Base-by-base conservation (phyloP, 2,797 vertebrate species). In the Anolis apletophallus region DNA sequence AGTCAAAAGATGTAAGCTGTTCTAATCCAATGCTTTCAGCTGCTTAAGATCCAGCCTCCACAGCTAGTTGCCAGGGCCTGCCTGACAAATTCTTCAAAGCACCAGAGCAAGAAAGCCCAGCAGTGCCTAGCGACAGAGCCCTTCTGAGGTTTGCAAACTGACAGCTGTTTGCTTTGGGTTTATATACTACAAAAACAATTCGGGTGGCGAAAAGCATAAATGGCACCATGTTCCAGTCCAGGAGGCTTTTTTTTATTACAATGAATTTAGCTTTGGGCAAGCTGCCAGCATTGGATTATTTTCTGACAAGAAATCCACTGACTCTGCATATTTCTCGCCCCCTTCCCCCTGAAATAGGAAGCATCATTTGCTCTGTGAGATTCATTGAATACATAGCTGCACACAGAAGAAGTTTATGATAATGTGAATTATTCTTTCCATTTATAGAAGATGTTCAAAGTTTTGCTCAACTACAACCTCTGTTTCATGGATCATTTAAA, bases 11-110 rank as follows among this genome's bases (percentile, higher is more conserved):
- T 95, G 93, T 96, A 97, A 97, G 76, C 95, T 96, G 94, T 93
- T 97, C 96, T 98, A 98, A 98, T 98, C 96, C 96, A 94, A 90
- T 55, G 71, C 94, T 96, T 96, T 96, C 94, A 94, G 94, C 95
- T 96, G 95, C 95, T 96, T 96, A 96, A 96, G 97, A 97, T 93
- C 95, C 94, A 92, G 87, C 94, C 95, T 95, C 81, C 75, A 77
- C 26, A 68, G 26, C 91, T 90, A 93, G 92, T 95, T 97, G 94
- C 94, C 94, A 96, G 92, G 92, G 91, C 94, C 94, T 3, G 34
- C 88, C 90, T 94, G 94, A 96, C 89, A 93, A 83, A 88, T 82
- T 93, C 92, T 95, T 94, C 91, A 86, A 92, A 94, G 89, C 93
- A 90, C 13, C 0, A 40, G 87, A 91, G 91, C 59, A 91, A 92